These are phyloP conservation scores for Tenebrio molitor DNA, from an alignment of 1,140 invertebrate species.

Conservation along the genomic window DNA sequence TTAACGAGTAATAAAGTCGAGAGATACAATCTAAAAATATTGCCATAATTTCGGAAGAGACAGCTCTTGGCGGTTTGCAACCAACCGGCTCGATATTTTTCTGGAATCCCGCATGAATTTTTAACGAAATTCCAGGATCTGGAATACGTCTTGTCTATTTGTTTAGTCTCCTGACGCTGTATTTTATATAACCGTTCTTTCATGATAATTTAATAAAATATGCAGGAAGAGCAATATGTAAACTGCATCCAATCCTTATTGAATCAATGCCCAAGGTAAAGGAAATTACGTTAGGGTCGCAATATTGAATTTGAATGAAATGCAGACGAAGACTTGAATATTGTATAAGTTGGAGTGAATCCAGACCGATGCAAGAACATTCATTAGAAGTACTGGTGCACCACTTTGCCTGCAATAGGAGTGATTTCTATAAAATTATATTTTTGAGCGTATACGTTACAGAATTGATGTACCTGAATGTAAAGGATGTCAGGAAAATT, in stretches of 20 bases:
- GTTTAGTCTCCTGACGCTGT: constrained; percentile 17
- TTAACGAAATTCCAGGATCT: neutral
- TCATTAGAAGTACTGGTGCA: too few relatives aligned
- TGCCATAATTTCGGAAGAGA: neutral
- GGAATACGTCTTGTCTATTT: constrained; percentile 19
- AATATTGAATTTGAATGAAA: constrained; percentile 29
- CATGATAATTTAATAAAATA: constrained; percentile 34
- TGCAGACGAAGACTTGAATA: neutral
- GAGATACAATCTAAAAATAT: neutral
- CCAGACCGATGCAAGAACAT: too few relatives aligned
- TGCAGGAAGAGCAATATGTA: constrained; percentile 31
- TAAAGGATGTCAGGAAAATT: too few relatives aligned
- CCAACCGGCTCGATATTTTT: too few relatives aligned
- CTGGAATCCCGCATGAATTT: neutral
- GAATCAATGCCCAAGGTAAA: constrained; percentile 26
- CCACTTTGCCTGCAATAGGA: too few relatives aligned
- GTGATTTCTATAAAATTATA: neutral
- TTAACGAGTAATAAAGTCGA: too few relatives aligned
- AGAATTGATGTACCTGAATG: too few relatives aligned
- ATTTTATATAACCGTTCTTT: constrained; percentile 17
- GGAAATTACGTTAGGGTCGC: constrained; percentile 19
- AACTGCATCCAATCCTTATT: constrained; percentile 36
- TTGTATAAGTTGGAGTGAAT: neutral
- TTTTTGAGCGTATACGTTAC: too few relatives aligned
- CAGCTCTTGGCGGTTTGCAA: too few relatives aligned